Evolutionary conservation across 2,888 invertebrate species (phyloP), one percentile per base, ranked within the genome.

Genomic region (Hypomecis punctinalis): DNA sequence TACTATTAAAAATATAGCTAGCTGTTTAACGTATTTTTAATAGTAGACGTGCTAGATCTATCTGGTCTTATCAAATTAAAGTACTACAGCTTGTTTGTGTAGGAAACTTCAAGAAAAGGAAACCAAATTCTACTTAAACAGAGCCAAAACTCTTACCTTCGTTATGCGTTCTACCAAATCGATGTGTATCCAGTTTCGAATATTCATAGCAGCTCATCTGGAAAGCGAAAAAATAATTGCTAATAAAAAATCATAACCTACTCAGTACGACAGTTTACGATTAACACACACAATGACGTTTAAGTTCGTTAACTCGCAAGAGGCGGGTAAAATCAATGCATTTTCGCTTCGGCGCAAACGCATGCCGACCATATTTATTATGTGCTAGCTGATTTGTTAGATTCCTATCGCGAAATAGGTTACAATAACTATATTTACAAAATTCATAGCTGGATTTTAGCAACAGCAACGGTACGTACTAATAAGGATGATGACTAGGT

Each of bases 161-260:
- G 52, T 80, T 79, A 57, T 78, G 73, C 55, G 77, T 73, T 73
- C 77, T 76, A 58, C 77, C 75, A 9, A 80, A 70, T 63, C 77
- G 73, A 39, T 79, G 76, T 39, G 73, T 73, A 48, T 74, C 74
- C 36, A 77, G 55, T 53, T 75, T 70, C 23, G 85, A 78, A 70
- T 86, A 87, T 69, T 89, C 89, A 63, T 82, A 83, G 70, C 90
- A 91, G 75, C 84, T 88, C 42, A 86, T 80, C 90, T 91, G 85
- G 67, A 88, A 88, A 71, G 68, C 75, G 69, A 74, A 59, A n/a
- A 67, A 23, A 3, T 46, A 23, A 46, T 13, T 7, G 8, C n/a
- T 5, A n/a, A 39, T 8, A 39, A 39, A 39, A 6, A 39, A 39
- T 39, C 6, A 39, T 39, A 39, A 39, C 39, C 43, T n/a, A 5